Conservation (phyloP, 2,113 vertebrate species). For the Azemiops feae region DNA sequence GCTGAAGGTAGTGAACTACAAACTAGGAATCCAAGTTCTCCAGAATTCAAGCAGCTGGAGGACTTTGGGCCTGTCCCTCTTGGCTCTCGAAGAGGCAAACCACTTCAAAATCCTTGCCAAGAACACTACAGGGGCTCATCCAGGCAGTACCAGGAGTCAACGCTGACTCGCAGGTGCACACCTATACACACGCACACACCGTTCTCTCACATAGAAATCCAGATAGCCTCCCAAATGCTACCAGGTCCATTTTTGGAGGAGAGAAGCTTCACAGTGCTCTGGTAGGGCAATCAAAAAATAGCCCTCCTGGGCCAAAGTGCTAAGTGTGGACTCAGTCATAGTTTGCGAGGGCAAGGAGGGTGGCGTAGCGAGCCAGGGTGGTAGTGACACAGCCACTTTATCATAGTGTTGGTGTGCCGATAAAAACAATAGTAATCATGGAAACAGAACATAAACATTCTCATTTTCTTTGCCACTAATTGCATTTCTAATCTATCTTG, state of each 20-base stretch:
- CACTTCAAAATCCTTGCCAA: neutral
- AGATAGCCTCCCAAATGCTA: neutral
- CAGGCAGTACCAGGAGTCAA: neutral
- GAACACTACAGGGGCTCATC: neutral
- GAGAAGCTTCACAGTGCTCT: neutral
- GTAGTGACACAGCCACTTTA: neutral
- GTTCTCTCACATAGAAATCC: neutral
- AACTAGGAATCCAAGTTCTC: neutral
- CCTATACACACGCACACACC: neutral
- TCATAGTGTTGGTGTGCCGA: neutral
- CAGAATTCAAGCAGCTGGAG: neutral
- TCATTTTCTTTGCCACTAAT: constrained; percentile 44
- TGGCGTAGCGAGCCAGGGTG: neutral
- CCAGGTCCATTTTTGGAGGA: neutral
- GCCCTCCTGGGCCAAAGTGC: neutral
- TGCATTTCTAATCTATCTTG: constrained; percentile 57
- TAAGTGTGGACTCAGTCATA: neutral
- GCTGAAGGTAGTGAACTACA: neutral
- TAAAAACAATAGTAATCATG: neutral
- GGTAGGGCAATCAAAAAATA: neutral
- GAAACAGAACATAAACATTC: constrained; percentile 3
- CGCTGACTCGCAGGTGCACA: neutral
- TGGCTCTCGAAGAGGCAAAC: neutral
- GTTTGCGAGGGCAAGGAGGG: neutral
- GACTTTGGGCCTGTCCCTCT: neutral